phyloP scores from a whole-genome alignment of 2,888 invertebrate species.

The Pegoplata infirma region DNA sequence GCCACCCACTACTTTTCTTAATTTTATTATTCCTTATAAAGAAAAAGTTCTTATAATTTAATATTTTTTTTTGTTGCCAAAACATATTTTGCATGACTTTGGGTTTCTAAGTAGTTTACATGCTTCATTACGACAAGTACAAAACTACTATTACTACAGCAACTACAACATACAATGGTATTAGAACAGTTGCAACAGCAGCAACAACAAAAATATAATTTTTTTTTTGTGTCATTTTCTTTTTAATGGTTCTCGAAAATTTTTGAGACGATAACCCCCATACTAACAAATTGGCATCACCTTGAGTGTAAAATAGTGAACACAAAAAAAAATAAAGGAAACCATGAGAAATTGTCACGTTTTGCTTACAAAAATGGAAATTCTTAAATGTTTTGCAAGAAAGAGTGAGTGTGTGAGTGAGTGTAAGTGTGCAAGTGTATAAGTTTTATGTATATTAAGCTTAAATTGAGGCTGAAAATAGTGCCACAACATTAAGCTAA shows the following conservation, averaged over 20 bases:
- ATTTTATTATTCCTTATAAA: no score
- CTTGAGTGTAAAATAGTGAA: conserved; percentile 41
- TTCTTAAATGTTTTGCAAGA: conserved; percentile 37
- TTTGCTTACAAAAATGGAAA: conserved; percentile 39
- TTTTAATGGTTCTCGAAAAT: conserved; percentile 40
- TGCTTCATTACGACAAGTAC: conserved; percentile 53
- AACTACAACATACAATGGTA: not conserved
- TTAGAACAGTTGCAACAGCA: not conserved
- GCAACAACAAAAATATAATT: conserved; percentile 11
- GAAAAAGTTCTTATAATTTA: no score
- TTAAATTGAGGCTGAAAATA: conserved; percentile 40
- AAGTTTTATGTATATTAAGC: not conserved
- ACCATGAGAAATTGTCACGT: conserved; percentile 60
- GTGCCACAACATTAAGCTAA: conserved; percentile 22
- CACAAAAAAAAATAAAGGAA: conserved; percentile 3
- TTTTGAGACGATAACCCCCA: conserved; percentile 37
- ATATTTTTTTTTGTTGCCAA: not conserved
- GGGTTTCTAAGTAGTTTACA: conserved; percentile 55
- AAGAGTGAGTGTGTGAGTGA: not conserved
- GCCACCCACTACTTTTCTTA: no score
- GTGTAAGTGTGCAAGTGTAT: not conserved
- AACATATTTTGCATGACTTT: conserved; percentile 58
- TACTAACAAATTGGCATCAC: conserved; percentile 49
- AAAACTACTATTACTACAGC: not conserved
- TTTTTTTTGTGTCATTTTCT: conserved; percentile 26